Evolutionary conservation across 2,113 vertebrate genomes (phyloP).

Genomic region (Seriola aureovittata): DNA sequence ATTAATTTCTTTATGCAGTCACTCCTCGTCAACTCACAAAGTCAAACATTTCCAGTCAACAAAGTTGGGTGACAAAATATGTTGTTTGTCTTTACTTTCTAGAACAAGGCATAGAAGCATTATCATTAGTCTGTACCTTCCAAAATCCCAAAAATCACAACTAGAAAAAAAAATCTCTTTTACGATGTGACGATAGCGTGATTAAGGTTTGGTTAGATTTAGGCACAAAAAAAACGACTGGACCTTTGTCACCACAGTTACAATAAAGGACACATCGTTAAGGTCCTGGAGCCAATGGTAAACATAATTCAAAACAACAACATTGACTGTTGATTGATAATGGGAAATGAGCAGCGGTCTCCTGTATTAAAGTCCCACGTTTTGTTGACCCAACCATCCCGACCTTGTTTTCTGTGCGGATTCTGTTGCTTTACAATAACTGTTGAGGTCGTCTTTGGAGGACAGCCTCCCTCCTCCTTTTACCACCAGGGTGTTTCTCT

Average conservation of each 20-base stretch:
- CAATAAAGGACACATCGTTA: neutral
- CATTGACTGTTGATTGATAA: too few relatives aligned
- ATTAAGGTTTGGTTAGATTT: neutral
- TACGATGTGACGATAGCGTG: neutral
- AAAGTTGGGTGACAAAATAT: too few relatives aligned
- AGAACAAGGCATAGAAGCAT: neutral
- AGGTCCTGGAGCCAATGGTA: neutral
- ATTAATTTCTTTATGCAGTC: too few relatives aligned
- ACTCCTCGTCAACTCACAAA: too few relatives aligned
- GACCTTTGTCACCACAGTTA: neutral
- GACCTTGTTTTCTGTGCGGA: neutral
- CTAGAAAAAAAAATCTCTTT: neutral
- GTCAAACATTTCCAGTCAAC: too few relatives aligned
- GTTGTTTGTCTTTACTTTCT: too few relatives aligned
- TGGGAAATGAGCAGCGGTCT: too few relatives aligned
- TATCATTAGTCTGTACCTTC: neutral
- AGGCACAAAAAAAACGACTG: neutral
- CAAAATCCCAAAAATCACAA: neutral
- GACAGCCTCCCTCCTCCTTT: neutral
- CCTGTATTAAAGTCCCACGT: neutral
- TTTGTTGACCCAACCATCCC: neutral
- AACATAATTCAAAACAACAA: too few relatives aligned
- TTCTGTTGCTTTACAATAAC: neutral
- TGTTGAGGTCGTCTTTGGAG: neutral
- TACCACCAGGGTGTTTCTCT: neutral